Percentiles rank a stretch among this genome's conserved stretches.
phyloP scores from a whole-genome alignment of 2,113 vertebrate genomes.

The Ancistrus triradiatus region DNA sequence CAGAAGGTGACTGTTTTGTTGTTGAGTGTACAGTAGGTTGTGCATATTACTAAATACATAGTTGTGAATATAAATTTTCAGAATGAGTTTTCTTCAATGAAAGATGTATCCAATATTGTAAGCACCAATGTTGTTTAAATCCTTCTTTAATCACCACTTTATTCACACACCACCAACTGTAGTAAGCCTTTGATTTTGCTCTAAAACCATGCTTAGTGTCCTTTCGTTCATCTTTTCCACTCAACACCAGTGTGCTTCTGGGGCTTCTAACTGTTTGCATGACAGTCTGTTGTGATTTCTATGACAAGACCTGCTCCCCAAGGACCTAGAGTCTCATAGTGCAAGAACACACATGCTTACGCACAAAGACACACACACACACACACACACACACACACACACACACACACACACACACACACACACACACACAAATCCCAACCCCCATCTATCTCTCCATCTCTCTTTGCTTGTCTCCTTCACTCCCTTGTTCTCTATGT shows the following conservation, averaged over 20 bases:
- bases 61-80: too few species aligned
- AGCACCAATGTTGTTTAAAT: too few species aligned
- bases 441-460: constrained; percentile 41
- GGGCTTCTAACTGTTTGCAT: constrained; percentile 57
- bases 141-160: too few species aligned
- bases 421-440: constrained; percentile 20
- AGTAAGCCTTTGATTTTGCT: constrained; percentile 27
- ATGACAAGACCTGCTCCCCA: constrained; percentile 60
- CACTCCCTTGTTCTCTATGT: constrained; percentile 35
- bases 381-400: constrained; percentile 37
- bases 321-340: constrained; percentile 47
- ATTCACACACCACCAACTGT: constrained; percentile 29
- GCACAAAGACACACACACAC: constrained; percentile 27
- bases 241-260: constrained; percentile 53
- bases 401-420: constrained; percentile 22
- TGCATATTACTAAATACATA: too few species aligned
- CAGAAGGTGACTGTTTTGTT: too few species aligned
- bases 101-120: too few species aligned
- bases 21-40: too few species aligned
- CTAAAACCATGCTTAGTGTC: constrained; percentile 35
- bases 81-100: too few species aligned
- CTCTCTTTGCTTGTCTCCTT: constrained; percentile 45
- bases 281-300: constrained; percentile 70
- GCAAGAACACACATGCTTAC: constrained; percentile 38
- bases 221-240: constrained; percentile 50